Evolutionary conservation across 1,140 invertebrate species (phyloP), one percentile per base, ranked within the genome.

Genomic region (Helicoverpa armigera): DNA sequence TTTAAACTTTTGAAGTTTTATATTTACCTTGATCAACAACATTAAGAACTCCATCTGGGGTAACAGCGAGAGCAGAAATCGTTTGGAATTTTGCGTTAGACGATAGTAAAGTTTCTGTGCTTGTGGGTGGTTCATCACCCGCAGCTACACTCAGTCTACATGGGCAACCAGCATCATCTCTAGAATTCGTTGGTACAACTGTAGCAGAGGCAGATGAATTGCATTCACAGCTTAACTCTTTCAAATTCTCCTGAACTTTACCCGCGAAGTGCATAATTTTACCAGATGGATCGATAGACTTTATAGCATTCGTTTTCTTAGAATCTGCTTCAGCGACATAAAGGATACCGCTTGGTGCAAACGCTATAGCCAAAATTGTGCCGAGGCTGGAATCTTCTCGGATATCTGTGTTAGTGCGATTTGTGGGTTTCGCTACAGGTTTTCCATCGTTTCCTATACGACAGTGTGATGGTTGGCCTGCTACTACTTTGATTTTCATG

Each of bases 281-380:
- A 53, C 98, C 98, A 2, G 97, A 97, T 0, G 97, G 97, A 87
- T 98, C 97, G 69, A 98, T 97, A 11, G 97, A 96, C 78, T 98
- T 96, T 0, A 99, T 98, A 5, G 98, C 97, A 94, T 99, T 99
- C 0, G 98, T 96, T 80, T 98, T 97, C 85, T 98, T 97, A 0
- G 98, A 98, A 93, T 99, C 98, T 76, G 98, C 98, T 92, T 99
- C 98, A 0, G 99, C 98, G 69, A 99, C 97, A 89, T 98, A 99
- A 0, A 99, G 95, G 90, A 99, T 98, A 7, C 99, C 99, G 87
- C 97, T 98, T 0, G 98, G 98, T 80, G 98, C 98, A 92, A 99
- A 99, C 0, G 98, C 97, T 82, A 99, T 96, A 7, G 97, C 97
- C 54, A 97, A 90, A 3, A 98, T 97, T 0, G 97, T 97, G 12